phyloP scores from a whole-genome alignment of 2,113 vertebrate species.

The Rallus limicola region DNA sequence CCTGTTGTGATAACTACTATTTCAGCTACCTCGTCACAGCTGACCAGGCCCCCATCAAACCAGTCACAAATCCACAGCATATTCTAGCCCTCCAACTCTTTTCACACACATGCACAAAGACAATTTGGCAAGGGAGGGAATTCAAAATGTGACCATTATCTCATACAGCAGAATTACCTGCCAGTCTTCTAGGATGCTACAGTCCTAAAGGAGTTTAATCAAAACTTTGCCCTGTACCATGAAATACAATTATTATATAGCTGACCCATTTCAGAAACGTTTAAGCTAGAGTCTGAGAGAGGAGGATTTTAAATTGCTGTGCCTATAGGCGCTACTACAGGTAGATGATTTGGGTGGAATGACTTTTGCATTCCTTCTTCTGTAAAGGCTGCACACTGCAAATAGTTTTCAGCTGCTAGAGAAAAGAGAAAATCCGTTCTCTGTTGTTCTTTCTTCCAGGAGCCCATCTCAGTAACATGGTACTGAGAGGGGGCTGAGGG shows the following conservation, averaged over 20 bases:
- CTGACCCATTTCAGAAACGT: neutral
- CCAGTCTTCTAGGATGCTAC: neutral
- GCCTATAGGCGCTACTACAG: neutral
- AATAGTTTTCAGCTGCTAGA: neutral
- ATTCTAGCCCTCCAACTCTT: neutral
- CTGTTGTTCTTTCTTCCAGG: too few relatives aligned
- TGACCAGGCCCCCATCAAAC: neutral
- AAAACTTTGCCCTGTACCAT: neutral
- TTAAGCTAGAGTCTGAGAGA: neutral
- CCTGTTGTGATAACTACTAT: neutral
- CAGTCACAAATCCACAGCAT: neutral
- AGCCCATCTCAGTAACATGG: neutral
- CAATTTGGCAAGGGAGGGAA: neutral
- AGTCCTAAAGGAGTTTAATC: neutral
- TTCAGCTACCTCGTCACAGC: neutral
- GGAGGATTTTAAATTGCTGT: neutral
- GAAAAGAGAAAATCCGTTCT: neutral
- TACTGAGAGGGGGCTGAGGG: too few relatives aligned
- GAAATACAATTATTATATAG: conserved; percentile 35
- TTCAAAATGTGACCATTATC: neutral
- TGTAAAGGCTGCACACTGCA: neutral
- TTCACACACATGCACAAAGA: neutral
- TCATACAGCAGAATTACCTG: neutral
- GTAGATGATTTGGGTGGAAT: neutral
- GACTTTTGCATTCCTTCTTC: neutral